These are phyloP conservation scores for Drosophila affinis DNA, from an alignment of 2,888 invertebrate genomes.

Conservation along the genomic window DNA sequence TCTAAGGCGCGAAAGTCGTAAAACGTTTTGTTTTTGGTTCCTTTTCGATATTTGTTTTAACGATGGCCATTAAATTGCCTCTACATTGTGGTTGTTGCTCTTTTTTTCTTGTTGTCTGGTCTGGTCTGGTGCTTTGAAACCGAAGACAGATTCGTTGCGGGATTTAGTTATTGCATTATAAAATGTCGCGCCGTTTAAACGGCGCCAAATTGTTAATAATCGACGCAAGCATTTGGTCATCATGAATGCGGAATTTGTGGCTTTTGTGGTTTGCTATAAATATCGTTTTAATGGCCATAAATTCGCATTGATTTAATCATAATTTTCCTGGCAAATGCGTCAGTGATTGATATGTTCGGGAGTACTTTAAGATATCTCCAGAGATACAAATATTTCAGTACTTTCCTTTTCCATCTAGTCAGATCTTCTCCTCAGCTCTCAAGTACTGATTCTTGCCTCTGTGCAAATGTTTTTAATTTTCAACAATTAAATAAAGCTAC, in stretches of 20 bases:
- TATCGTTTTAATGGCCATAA: slow-evolving; percentile 60
- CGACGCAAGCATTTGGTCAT: slow-evolving; percentile 19
- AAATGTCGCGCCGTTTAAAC: slow-evolving; percentile 63
- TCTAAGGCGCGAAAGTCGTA: slow-evolving; percentile 69
- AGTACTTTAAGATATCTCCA: not conserved
- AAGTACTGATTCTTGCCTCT: slow-evolving; percentile 4
- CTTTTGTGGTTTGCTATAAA: slow-evolving; percentile 54
- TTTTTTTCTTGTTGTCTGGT: slow-evolving; percentile 7
- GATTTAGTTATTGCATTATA: slow-evolving; percentile 66
- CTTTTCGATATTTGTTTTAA: slow-evolving; percentile 56
- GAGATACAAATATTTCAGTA: not conserved
- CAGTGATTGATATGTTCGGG: not conserved
- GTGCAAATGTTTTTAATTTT: slow-evolving; percentile 65
- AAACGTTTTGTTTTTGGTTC: slow-evolving; percentile 49
- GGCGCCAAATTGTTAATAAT: slow-evolving; percentile 64
- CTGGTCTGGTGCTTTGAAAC: slow-evolving; percentile 16
- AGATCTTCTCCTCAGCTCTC: not conserved
- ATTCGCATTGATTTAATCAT: slow-evolving; percentile 39
- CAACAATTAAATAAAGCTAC: slow-evolving; percentile 70
- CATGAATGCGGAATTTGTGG: slow-evolving; percentile 18
- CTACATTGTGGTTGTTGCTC: slow-evolving; percentile 28
- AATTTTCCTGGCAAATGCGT: slow-evolving; percentile 31
- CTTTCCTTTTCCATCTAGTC: not conserved
- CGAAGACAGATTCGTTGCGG: slow-evolving; percentile 46
- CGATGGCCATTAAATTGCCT: slow-evolving; percentile 61